phyloP scores from a whole-genome alignment of 2,113 vertebrate species.

The Pseudolaguvia tuberculata region DNA sequence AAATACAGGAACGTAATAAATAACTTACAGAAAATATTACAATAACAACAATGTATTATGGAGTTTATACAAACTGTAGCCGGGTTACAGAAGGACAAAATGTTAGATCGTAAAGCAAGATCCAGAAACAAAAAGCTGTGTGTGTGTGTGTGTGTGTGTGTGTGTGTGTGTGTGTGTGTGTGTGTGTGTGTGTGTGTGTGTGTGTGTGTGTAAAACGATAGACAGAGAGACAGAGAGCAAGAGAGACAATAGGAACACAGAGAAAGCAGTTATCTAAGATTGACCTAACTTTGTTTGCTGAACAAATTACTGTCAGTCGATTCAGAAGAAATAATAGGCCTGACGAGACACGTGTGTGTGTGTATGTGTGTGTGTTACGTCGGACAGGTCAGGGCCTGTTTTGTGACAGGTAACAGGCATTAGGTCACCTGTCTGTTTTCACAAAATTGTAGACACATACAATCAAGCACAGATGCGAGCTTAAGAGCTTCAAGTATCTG shows the following conservation, averaged over 20 bases:
- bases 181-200: slow-evolving; percentile 13
- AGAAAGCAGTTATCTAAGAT: slow-evolving; percentile 29
- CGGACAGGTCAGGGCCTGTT: slow-evolving; percentile 41
- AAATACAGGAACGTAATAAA: no score
- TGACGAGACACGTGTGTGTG: slow-evolving; percentile 11
- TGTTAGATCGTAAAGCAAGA: not conserved
- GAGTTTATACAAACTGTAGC: not conserved
- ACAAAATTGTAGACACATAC: slow-evolving; percentile 21
- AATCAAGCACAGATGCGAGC: slow-evolving; percentile 21
- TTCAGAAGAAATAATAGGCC: slow-evolving; percentile 40
- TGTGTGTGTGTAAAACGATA: not conserved
- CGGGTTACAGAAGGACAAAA: not conserved
- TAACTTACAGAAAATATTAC: no score
- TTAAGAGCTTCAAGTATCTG: not conserved
- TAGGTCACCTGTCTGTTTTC: slow-evolving; percentile 38
- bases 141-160: slow-evolving; percentile 13
- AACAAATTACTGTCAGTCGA: slow-evolving; percentile 48
- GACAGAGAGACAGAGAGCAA: not conserved
- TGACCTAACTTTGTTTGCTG: slow-evolving; percentile 39
- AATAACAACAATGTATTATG: no score
- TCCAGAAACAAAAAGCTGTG: not conserved
- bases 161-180: not conserved
- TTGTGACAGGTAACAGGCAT: slow-evolving; percentile 38
- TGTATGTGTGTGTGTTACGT: slow-evolving; percentile 19
- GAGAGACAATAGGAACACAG: slow-evolving; percentile 13